Evolutionary conservation across 1,140 invertebrate genomes (phyloP), one percentile per base, ranked within the genome.

Genomic region (Heliconius melpomene): DNA sequence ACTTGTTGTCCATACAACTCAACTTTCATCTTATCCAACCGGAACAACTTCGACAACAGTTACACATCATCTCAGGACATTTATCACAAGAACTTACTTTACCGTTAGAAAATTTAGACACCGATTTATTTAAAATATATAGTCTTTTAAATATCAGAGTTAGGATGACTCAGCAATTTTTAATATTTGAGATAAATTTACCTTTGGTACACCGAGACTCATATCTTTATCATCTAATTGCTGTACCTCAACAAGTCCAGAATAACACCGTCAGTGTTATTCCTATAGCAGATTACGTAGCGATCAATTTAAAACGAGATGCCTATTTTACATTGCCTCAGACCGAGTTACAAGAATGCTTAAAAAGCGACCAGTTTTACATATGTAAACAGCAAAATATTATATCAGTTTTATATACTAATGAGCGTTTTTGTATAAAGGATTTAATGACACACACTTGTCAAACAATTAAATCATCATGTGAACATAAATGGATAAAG

Each of bases 21-120:
- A 83, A 74, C 18, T 7, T 80, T 18, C 76, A 83, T 66, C 23
- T 83, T 54, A 72, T 83, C 29, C 78, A 40, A 76, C 82, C 82
- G 9, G 40, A 57, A 1, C 79, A 83, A 75, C 16, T 83, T 5
- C 66, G 23, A 29, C 18, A 29, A 3, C n/a, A 70, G 26, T 23
- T 70, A 23, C 20, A 23, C n/a, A 23, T 23, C n/a, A 70, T 70
- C 11, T n/a, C 60, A 13, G 8, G 9, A 8, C n/a, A 70, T 20
- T 11, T 70, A 26, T 70, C 18, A 13, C n/a, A n/a, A n/a, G n/a
- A n/a, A n/a, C n/a, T n/a, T n/a, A n/a, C 16, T 23, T 26, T 70
- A 23, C 60, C 60, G 3, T 20, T 70, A 70, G 20, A n/a, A 18
- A 29, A 26, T 11, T 23, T 70, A 8, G 18, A 70, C 8, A 70